These are phyloP conservation scores for Streblospio benedicti DNA, from an alignment of 1,140 invertebrate genomes.

Conservation along the genomic window DNA sequence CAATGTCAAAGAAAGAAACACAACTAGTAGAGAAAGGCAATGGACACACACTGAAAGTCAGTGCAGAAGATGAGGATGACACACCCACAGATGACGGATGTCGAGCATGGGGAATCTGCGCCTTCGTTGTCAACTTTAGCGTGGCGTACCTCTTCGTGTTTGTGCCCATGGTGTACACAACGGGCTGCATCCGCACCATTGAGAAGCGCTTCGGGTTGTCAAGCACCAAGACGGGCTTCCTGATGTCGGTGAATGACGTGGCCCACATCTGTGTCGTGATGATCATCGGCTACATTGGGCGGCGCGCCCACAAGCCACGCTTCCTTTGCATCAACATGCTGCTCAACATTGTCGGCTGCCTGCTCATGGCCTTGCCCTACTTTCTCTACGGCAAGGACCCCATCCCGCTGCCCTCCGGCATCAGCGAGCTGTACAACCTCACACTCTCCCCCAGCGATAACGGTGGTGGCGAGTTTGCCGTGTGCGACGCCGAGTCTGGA, in stretches of 20 bases:
- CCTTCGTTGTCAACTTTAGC: slow-evolving; percentile 10
- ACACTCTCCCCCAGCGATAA: background rate
- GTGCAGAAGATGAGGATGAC: too few relatives aligned
- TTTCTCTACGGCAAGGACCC: slow-evolving; percentile 17
- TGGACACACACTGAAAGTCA: too few relatives aligned
- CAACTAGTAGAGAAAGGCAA: too few relatives aligned
- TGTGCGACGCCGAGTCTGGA: background rate
- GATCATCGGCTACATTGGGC: slow-evolving; percentile 27
- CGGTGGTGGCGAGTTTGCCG: background rate
- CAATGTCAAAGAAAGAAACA: too few relatives aligned
- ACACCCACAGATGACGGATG: background rate
- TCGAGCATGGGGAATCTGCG: background rate
- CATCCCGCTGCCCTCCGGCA: background rate
- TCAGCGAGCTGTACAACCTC: too few relatives aligned
- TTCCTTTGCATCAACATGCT: slow-evolving; percentile 27
- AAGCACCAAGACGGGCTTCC: slow-evolving; percentile 29
- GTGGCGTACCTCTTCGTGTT: background rate
- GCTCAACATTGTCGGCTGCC: slow-evolving; percentile 30
- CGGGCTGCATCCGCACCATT: slow-evolving; percentile 14
- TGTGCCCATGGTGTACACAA: slow-evolving; percentile 3
- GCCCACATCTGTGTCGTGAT: slow-evolving; percentile 31
- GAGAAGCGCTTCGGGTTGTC: slow-evolving; percentile 26
- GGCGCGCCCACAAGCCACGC: slow-evolving; percentile 30
- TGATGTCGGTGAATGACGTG: slow-evolving; percentile 37
- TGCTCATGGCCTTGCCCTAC: slow-evolving; percentile 33